Percentiles rank a stretch among this genome's conserved stretches.
These are phyloP conservation scores for Setipinna tenuifilis DNA, from an alignment of 2,797 vertebrate species.

Conservation along the genomic window DNA sequence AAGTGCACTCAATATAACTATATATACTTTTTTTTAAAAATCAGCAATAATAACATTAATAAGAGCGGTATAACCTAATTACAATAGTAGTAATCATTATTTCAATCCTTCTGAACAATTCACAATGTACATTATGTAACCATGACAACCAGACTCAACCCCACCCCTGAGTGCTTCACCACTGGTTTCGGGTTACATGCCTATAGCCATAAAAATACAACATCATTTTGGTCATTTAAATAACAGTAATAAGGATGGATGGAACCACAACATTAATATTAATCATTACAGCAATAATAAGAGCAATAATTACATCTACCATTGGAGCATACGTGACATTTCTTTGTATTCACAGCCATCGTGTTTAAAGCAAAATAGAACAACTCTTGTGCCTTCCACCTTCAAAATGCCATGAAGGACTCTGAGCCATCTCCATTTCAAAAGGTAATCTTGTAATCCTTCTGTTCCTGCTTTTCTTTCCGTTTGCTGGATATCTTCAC, in stretches of 20 bases:
- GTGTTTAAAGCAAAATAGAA: slow-evolving; percentile 51
- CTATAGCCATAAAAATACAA: slow-evolving; percentile 68
- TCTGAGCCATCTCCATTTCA: not conserved
- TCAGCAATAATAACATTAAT: slow-evolving; percentile 68
- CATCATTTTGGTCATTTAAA: slow-evolving; percentile 75
- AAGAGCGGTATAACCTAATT: slow-evolving; percentile 55
- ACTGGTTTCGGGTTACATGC: slow-evolving; percentile 75
- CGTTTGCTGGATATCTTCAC: not conserved
- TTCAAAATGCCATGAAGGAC: not conserved
- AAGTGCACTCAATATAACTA: slow-evolving; percentile 77
- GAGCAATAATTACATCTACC: slow-evolving; percentile 66
- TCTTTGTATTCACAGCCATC: slow-evolving; percentile 73
- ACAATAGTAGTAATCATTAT: slow-evolving; percentile 68
- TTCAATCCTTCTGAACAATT: slow-evolving; percentile 73
- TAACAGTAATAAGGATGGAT: slow-evolving; percentile 67
- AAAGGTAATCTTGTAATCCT: not conserved
- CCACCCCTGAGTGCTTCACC: slow-evolving; percentile 73
- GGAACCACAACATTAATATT: slow-evolving; percentile 41
- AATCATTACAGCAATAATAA: slow-evolving; percentile 61
- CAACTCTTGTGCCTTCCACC: not conserved
- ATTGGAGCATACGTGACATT: slow-evolving; percentile 63
- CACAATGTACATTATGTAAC: slow-evolving; percentile 57
- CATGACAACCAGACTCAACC: slow-evolving; percentile 62
- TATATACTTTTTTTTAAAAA: slow-evolving; percentile 72
- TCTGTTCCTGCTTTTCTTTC: not conserved